A percentile compares a stretch with the other conserved stretches of the same genome.
phyloP scores from a whole-genome alignment of 2,113 vertebrate species.

The Lepus timidus region DNA sequence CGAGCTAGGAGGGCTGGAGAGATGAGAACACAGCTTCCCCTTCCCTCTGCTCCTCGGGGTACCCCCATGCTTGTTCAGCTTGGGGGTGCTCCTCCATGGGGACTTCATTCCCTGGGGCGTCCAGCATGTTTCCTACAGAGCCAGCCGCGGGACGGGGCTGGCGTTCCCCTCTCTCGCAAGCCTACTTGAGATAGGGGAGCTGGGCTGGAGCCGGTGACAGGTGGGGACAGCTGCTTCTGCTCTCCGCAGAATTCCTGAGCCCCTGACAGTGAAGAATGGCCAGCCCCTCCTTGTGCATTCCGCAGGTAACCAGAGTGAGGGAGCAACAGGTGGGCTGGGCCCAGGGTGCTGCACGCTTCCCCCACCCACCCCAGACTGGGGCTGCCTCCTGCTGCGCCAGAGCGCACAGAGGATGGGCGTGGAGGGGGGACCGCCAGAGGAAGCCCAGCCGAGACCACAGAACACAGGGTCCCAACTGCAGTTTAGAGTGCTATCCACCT shows the following conservation, averaged over 20 bases:
- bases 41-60: background rate
- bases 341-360: background rate
- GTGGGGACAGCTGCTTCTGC: constrained; percentile 56
- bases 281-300: constrained; percentile 8
- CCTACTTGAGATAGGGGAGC: background rate
- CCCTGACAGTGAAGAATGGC: constrained; percentile 60
- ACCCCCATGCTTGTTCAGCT: background rate
- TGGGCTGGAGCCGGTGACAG: constrained; percentile 43
- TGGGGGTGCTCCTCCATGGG: background rate
- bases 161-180: background rate
- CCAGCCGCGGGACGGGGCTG: background rate
- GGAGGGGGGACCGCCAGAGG: background rate
- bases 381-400: background rate
- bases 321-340: background rate
- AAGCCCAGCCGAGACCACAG: background rate
- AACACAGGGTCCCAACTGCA: background rate
- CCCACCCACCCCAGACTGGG: background rate
- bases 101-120: background rate
- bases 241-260: constrained; percentile 30
- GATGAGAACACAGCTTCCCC: background rate
- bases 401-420: background rate
- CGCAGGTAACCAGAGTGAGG: constrained; percentile 53
- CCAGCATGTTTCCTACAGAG: constrained; percentile 11
- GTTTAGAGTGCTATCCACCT: background rate
- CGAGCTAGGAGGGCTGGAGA: background rate